Evolutionary conservation across 2,113 vertebrate species (phyloP).

Genomic region (Hyperopisus bebe): DNA sequence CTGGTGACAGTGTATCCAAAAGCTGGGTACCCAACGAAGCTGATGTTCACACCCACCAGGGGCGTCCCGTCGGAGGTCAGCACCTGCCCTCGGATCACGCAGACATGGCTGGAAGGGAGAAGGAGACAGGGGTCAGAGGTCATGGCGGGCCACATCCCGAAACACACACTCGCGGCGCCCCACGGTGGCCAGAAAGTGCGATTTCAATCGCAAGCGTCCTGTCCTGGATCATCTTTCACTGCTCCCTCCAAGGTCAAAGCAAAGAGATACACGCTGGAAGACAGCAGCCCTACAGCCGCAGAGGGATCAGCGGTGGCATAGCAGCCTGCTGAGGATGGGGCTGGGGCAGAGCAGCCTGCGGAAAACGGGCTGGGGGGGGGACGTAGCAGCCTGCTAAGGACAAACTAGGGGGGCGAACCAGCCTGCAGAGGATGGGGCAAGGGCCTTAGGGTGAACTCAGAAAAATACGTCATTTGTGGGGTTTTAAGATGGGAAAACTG

Average conservation of each 20-base stretch:
- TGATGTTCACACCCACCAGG: slow-evolving; percentile 96
- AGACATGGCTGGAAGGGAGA: slow-evolving; percentile 70
- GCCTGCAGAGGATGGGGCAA: not conserved
- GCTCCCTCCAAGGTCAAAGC: not conserved
- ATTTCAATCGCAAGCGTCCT: not conserved
- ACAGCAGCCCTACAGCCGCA: not conserved
- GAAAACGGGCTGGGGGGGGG: not conserved
- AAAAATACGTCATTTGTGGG: not conserved
- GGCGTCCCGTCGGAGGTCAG: slow-evolving; percentile 93
- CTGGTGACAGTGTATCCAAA: slow-evolving; percentile 91
- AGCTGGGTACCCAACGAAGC: slow-evolving; percentile 82
- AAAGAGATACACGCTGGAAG: not conserved
- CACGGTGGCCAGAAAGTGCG: slow-evolving; percentile 33
- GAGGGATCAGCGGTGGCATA: not conserved
- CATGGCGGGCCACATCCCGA: slow-evolving; percentile 42
- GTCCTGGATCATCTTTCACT: not conserved
- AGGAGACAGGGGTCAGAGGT: slow-evolving; percentile 33
- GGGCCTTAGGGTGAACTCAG: not conserved
- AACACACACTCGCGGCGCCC: not conserved
- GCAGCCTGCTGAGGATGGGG: not conserved
- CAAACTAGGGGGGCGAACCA: no score
- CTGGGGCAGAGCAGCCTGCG: not conserved
- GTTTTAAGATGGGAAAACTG: not conserved
- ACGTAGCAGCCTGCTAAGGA: not conserved
- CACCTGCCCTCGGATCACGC: slow-evolving; percentile 95